Evolutionary conservation across 1,140 invertebrate genomes (phyloP).

Genomic region (Arion vulgaris): DNA sequence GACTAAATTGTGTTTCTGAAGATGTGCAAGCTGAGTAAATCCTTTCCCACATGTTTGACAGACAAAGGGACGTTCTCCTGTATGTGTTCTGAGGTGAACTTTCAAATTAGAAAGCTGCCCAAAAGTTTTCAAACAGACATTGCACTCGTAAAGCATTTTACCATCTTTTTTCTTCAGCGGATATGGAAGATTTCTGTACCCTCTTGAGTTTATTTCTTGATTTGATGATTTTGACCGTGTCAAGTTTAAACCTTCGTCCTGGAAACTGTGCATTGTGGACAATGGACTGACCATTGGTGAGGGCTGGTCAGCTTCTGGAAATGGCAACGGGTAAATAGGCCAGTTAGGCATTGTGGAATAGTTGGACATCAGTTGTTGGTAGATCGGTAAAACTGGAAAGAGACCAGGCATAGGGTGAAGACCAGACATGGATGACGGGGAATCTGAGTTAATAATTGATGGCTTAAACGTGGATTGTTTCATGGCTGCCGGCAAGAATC

Average conservation of each 20-base stretch:
- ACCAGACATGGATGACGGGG: slow-evolving; percentile 43
- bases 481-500: slow-evolving; percentile 19
- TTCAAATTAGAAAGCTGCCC: slow-evolving; percentile 99
- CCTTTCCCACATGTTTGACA: slow-evolving; percentile 80
- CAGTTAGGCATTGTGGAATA: slow-evolving; percentile 60
- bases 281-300: slow-evolving; percentile 45
- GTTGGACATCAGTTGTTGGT: slow-evolving; percentile 52
- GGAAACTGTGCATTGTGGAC: slow-evolving; percentile 39
- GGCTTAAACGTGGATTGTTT: slow-evolving; percentile 32
- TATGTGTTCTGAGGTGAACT: slow-evolving; percentile 97
- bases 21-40: slow-evolving; percentile 71
- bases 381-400: slow-evolving; percentile 59
- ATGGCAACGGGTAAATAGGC: slow-evolving; percentile 62
- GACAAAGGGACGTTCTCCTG: slow-evolving; percentile 96
- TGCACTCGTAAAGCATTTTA: slow-evolving; percentile 99
- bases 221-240: slow-evolving; percentile 54
- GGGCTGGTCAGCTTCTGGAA: slow-evolving; percentile 44
- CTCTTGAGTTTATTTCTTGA: slow-evolving; percentile 73
- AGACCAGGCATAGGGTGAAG: slow-evolving; percentile 52
- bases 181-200: slow-evolving; percentile 94
- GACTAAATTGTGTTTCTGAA: slow-evolving; percentile 80
- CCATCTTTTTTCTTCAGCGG: slow-evolving; percentile 98
- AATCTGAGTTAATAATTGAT: slow-evolving; percentile 5
- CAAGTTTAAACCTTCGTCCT: slow-evolving; percentile 60
- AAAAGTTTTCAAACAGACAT: slow-evolving; percentile 98